phyloP scores from a whole-genome alignment of 2,113 vertebrate species.

The Cyprinus carpio region DNA sequence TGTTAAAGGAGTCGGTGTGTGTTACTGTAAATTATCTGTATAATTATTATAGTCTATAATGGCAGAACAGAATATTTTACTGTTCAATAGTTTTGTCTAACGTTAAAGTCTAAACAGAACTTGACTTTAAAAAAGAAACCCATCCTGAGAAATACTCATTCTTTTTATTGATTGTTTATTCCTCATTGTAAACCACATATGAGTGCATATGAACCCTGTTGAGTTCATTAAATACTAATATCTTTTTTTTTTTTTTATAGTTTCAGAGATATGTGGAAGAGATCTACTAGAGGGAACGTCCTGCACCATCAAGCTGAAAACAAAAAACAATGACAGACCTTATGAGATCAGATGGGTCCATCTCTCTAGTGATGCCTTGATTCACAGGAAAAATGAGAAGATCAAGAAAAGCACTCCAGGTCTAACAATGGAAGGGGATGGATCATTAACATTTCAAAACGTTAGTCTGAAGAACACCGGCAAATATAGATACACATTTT shows the following conservation, averaged over 20 bases:
- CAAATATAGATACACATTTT: background rate
- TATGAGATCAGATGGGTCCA: background rate
- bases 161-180: background rate
- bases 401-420: background rate
- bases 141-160: background rate
- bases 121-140: background rate
- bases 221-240: no score
- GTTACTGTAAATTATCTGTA: background rate
- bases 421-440: background rate
- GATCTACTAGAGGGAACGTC: no score
- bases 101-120: no score
- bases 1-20: background rate
- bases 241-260: background rate
- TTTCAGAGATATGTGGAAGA: background rate
- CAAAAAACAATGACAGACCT: rapidly evolving
- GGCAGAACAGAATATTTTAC: no score
- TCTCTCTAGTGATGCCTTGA: rapidly evolving
- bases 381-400: background rate
- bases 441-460: background rate
- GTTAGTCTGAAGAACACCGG: background rate
- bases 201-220: no score
- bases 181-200: background rate
- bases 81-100: no score
- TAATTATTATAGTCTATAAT: no score
- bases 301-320: background rate